Percentiles rank a stretch among this genome's conserved stretches.
These are phyloP conservation scores for Leptodactylus fallax DNA, from an alignment of 2,797 vertebrate genomes.

Conservation along the genomic window DNA sequence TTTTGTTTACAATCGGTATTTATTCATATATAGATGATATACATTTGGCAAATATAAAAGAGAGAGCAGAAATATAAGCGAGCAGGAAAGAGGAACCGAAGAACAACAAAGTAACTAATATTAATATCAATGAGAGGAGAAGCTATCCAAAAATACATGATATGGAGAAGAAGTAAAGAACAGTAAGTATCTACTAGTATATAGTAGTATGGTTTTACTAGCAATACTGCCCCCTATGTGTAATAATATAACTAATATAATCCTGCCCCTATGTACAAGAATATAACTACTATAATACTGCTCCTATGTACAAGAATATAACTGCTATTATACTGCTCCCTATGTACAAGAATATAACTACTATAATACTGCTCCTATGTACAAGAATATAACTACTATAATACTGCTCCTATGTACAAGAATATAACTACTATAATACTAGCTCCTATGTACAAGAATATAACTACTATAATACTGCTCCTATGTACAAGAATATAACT, in stretches of 20 bases:
- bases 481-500: not conserved
- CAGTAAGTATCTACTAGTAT: too few species aligned
- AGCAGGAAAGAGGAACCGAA: not conserved
- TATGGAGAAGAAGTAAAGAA: too few species aligned
- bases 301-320: not conserved
- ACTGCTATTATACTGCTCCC: not conserved
- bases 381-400: conserved; percentile 8
- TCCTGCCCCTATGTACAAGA: not conserved
- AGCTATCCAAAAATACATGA: too few species aligned
- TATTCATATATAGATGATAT: not conserved
- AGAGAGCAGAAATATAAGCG: not conserved
- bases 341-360: conserved; percentile 2
- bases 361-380: too few species aligned
- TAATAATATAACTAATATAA: not conserved
- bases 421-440: conserved; percentile 4
- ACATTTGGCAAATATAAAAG: not conserved
- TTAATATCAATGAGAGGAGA: too few species aligned
- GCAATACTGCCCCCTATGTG: not conserved
- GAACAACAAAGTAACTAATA: too few species aligned
- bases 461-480: not conserved
- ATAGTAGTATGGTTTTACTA: too few species aligned
- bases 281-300: not conserved
- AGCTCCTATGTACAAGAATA: not conserved
- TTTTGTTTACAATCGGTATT: not conserved
- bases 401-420: not conserved